Evolutionary conservation across 2,888 invertebrate genomes (phyloP), one percentile per base, ranked within the genome.

Genomic region (Scrobipalpa costella): DNA sequence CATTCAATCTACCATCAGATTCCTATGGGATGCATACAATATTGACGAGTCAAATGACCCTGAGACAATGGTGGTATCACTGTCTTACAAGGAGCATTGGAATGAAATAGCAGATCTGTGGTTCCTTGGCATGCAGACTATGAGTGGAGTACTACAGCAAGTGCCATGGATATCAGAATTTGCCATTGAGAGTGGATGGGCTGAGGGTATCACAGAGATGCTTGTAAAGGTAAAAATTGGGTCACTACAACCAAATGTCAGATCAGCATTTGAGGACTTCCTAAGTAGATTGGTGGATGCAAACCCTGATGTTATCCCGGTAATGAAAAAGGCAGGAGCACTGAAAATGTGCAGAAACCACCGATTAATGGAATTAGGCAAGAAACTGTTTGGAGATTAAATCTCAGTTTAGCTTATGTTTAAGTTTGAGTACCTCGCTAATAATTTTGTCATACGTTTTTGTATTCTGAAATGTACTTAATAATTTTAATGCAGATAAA

Each of bases 91-190:
- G 78, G 95, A 96, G 79, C 93, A 94, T 75, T 98, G 98, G 98
- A 94, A 94, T 90, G 97, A 98, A 81, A 93, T 98, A 65, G 96
- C 95, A 80, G 98, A 98, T 78, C 88, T 98, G 13, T 98, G 98
- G 98, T 98, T 97, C 84, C 91, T 98, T 67, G 98, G 98, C 21
- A 97, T 98, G 97, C 98, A 98, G 83, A 97, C 98, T 0, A 95
- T 98, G 93, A 94, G 96, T 76, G 94, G 95, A 38, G 94, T 97
- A 0, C 85, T 98, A 49, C 94, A 96, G 17, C 93, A 95, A 66
- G 94, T 97, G 67, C 96, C 97, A 3, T 97, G 97, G 97, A 94
- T 97, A 67, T 96, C 96, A 0, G 97, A 97, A 76, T 97, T 97
- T 85, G 95, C 97, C 5, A 95, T 98, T 66, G 98, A 98, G 76